Evolutionary conservation across 2,797 vertebrate species (phyloP).

Genomic region (Sciurus carolinensis): DNA sequence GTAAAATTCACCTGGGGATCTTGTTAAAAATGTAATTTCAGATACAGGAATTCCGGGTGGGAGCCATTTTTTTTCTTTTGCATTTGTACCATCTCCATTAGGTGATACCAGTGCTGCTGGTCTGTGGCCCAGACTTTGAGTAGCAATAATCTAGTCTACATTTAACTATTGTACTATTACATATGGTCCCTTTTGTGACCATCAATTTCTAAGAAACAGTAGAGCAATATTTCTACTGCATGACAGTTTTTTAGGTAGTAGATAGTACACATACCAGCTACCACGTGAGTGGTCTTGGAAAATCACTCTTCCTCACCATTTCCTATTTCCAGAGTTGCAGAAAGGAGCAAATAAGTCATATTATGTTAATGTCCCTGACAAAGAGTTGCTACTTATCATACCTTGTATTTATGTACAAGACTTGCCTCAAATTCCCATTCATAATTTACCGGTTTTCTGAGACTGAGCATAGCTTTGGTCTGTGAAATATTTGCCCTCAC

Average conservation of each 20-base stretch:
- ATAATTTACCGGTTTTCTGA: constrained; percentile 44
- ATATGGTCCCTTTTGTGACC: not conserved
- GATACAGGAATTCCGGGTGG: not conserved
- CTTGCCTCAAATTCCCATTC: not conserved
- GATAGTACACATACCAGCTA: not conserved
- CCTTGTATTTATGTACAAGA: not conserved
- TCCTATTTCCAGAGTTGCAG: not conserved
- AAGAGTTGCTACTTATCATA: not conserved
- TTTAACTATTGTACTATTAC: not conserved
- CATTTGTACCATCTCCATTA: not conserved
- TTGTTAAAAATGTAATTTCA: not conserved
- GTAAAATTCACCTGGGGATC: not conserved
- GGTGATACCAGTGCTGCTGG: not conserved
- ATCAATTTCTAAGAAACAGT: not conserved
- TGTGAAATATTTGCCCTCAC: not conserved
- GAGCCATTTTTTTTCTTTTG: not conserved
- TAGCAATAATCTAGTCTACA: not conserved
- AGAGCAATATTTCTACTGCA: not conserved
- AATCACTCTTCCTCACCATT: not conserved
- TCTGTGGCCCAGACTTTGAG: not conserved
- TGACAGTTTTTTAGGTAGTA: not conserved
- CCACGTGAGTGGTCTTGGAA: not conserved
- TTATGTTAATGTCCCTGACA: not conserved
- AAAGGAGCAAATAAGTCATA: not conserved
- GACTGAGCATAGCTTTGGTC: not conserved